Base-by-base conservation (phyloP, 2,797 vertebrate genomes). In the Gobionotothen gibberifrons region DNA sequence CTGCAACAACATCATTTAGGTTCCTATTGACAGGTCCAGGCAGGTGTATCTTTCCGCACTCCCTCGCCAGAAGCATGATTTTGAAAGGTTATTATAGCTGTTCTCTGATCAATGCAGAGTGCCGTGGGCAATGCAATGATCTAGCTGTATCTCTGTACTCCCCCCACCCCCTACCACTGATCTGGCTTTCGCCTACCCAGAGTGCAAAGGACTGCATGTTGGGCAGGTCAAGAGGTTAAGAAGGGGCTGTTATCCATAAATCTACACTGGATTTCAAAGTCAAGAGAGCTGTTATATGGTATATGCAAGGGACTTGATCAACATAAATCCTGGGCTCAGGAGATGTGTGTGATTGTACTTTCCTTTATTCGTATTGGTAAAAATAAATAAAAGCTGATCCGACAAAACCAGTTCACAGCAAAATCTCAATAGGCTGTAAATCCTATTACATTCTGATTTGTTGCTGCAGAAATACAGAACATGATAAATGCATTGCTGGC, bases 1-100 rank as follows among this genome's bases (percentile, higher is more conserved):
- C 62, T 12, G 63, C 71, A 61, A 32, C 19, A 62, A 39, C 32
- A 36, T 36, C 32, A 36, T 36, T 36, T 36, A 36, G 32, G 32
- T 36, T 43, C 17, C 32, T 78, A 83, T 76, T 51, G 60, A 76
- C 65, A 55, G 60, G 61, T 49, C 72, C 63, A 36, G 76, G 47
- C 74, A 76, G 75, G 64, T 84, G 76, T 65, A 74, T 86, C 40
- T 53, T 69, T 36, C 32, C 58, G 12, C 46, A 12, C 22, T 72
- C 44, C 32, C 36, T 79, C 39, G 69, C 84, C 69, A 53, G 53
- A 13, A 78, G 85, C 68, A 9, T 39, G 60, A 39, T 78, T 80
- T 76, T 16, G 19, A 89, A 83, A 86, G 76, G 78, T 87, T 85
- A 85, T 88, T 78, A 81, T 82, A 72, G 72, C 63, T 32, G 57